Evolutionary conservation across 1,140 invertebrate genomes (phyloP), one percentile per base, ranked within the genome.

Genomic region (Camponotus pennsylvanicus): DNA sequence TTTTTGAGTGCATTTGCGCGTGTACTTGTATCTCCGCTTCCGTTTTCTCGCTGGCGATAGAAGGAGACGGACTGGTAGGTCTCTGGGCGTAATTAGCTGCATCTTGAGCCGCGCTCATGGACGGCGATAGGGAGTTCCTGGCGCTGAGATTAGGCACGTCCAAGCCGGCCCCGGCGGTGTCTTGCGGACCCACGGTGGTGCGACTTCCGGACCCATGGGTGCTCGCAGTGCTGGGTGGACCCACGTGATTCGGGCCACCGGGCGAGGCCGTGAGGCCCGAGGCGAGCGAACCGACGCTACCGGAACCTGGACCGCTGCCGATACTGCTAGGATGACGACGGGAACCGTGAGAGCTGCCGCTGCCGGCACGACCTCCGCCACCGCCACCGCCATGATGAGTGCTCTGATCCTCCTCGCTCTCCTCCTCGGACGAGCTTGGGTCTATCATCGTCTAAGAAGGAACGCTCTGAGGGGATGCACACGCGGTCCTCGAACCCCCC

Each of bases 391-490:
- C 92, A 90, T 92, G 95, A 93, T 95, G 96, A 93, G 94, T 96
- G 94, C 95, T 96, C 96, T 97, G 96, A 93, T 98, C 98, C 94
- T 98, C 98, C 87, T 98, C 98, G 91, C 97, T 98, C 92, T 98
- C 98, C 93, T 98, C 97, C 94, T 98, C 98, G 69, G 98, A 98
- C 91, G 98, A 98, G 94, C 97, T 98, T 87, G 98, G 98, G 93
- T 98, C 98, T 95, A 98, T 98, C 98, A 98, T 98, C 87, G 90
- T 95, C 82, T 78, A 52, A 71, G 67, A 59, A 87, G 73, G 85
- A 45, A 80, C 86, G 67, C 61, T 73, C 37, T 75, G 37, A 45
- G 42, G 66, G 69, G 69, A 9, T 86, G 40, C 71, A 75, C 84
- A 66, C 85, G 87, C 87, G 89, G 87, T 89, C 86, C 82, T 59